A percentile compares a stretch with the other conserved stretches of the same genome.
These are phyloP conservation scores for Eupeodes luniger DNA, from an alignment of 2,888 invertebrate genomes.

Conservation along the genomic window DNA sequence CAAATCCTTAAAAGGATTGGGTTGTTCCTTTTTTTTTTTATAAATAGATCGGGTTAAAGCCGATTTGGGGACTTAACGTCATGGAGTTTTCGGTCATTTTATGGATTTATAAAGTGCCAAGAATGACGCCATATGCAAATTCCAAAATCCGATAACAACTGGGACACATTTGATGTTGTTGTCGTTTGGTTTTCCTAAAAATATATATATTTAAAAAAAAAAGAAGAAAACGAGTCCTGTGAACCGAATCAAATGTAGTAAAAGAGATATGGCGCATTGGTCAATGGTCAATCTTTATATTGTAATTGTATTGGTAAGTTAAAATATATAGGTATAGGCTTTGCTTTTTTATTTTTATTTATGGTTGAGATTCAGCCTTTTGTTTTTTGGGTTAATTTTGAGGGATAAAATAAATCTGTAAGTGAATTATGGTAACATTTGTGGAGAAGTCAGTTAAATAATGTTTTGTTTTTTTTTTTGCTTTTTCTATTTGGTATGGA, in stretches of 20 bases:
- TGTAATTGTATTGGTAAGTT: conserved; percentile 55
- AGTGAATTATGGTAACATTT: conserved; percentile 65
- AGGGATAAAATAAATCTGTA: conserved; percentile 70
- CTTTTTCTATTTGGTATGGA: too few species aligned
- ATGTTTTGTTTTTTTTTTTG: background rate
- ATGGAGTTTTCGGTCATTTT: conserved; percentile 77
- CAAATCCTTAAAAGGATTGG: conserved; percentile 39
- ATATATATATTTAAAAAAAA: background rate
- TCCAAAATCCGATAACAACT: conserved; percentile 75
- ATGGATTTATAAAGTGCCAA: conserved; percentile 77
- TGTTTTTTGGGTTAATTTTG: conserved; percentile 71
- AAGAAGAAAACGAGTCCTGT: background rate
- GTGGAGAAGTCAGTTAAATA: conserved; percentile 32
- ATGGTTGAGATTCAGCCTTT: conserved; percentile 33
- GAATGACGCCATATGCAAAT: conserved; percentile 75
- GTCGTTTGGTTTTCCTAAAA: conserved; percentile 56
- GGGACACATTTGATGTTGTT: conserved; percentile 75
- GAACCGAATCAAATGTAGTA: background rate
- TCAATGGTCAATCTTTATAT: conserved; percentile 70
- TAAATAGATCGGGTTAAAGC: conserved; percentile 67
- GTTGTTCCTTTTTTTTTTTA: conserved; percentile 6
- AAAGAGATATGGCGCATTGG: conserved; percentile 70
- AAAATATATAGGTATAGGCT: conserved; percentile 51
- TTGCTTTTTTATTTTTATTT: conserved; percentile 25
- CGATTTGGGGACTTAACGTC: conserved; percentile 76